Percentiles rank a stretch among this genome's conserved stretches.
These are phyloP conservation scores for Aselliscus stoliczkanus DNA, from an alignment of 2,797 vertebrate species.

Conservation along the genomic window DNA sequence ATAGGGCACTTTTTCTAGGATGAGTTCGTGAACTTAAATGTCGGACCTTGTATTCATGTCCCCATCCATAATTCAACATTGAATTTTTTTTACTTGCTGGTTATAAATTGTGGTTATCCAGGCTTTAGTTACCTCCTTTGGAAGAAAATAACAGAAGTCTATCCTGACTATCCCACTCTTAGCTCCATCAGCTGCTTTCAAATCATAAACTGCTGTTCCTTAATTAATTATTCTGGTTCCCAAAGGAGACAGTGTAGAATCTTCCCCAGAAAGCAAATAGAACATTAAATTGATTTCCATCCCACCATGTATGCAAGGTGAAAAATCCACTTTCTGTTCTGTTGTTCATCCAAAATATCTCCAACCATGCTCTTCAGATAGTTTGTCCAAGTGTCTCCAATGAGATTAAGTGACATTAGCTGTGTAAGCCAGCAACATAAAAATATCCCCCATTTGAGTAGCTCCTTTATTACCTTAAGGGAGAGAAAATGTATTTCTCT, in stretches of 20 bases:
- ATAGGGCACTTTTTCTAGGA: too few relatives aligned
- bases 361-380: neutral
- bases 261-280: neutral
- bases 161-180: neutral
- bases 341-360: neutral
- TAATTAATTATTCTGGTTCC: neutral
- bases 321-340: neutral
- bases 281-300: neutral
- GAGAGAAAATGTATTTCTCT: neutral
- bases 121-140: neutral
- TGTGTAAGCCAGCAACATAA: neutral
- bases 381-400: neutral
- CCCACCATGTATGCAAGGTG: neutral
- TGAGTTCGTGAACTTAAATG: too few relatives aligned
- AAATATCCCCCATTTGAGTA: neutral
- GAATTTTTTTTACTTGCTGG: neutral
- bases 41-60: too few relatives aligned
- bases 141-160: neutral
- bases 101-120: neutral
- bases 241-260: neutral
- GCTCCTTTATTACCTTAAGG: neutral
- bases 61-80: neutral
- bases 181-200: neutral
- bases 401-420: neutral
- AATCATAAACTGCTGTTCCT: neutral